These are phyloP conservation scores for Laterallus jamaicensis DNA, from an alignment of 2,113 vertebrate species.

Conservation along the genomic window DNA sequence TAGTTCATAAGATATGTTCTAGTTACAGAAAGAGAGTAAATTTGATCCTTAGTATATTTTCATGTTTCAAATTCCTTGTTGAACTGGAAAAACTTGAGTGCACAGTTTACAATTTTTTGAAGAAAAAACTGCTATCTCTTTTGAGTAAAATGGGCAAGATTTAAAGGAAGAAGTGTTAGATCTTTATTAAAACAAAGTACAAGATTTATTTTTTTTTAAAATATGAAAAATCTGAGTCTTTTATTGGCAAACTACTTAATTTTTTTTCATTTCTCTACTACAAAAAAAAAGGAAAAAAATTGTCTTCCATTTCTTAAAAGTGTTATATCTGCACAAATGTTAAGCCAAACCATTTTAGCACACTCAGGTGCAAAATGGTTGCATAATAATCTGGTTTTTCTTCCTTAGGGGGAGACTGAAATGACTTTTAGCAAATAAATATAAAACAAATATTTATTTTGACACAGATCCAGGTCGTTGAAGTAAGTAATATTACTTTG, in stretches of 20 bases:
- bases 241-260: not conserved
- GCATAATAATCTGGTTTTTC: not conserved
- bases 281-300: not conserved
- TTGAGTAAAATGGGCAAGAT: not conserved
- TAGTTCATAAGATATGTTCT: conserved; percentile 1
- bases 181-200: not conserved
- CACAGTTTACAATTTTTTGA: not conserved
- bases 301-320: not conserved
- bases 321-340: not conserved
- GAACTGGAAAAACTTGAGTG: not conserved
- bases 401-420: not conserved
- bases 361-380: not conserved
- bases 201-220: not conserved
- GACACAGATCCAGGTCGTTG: not conserved
- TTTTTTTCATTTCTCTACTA: not conserved
- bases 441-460: not conserved
- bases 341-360: not conserved
- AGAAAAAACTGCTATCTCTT: not conserved
- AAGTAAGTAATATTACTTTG: not conserved
- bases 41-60: not conserved
- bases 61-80: not conserved
- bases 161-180: not conserved
- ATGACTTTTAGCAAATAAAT: not conserved
- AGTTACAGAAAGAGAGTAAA: not conserved
- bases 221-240: not conserved